Base-by-base conservation (phyloP, 2,888 invertebrate species). In the Chironomus tentans region DNA sequence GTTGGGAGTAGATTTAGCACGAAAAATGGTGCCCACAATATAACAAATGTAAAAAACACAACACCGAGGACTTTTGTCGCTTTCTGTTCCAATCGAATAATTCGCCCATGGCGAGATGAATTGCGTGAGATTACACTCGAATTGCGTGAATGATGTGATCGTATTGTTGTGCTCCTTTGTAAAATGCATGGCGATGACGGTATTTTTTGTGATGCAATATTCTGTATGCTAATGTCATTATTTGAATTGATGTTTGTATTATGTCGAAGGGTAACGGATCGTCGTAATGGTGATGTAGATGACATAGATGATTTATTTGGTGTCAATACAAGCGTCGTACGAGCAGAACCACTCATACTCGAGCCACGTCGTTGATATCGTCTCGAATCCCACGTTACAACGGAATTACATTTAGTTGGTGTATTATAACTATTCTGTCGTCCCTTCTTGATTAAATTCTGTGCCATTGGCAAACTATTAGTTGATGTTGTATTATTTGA, bases 21-120 rank as follows among this genome's bases (percentile, higher is more conserved):
- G 83, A 97, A 97, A 85, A 97, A 97, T 12, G 97, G 97, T n/a
- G 95, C 93, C 96, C 97, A 97, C 50, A 96, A 88, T 68, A 96
- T 90, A 38, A 96, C 95, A 82, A 97, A 97, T 0, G 95, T 95
- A 83, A 95, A 95, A 85, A 97, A 97, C 1, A 97, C 95, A 0
- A 97, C 93, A 3, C 96, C 96, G 21, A 97, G 85, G 4, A 97
- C 97, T 85, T 97, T 96, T 12, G 97, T 97, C 0, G 98, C 98
- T 83, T 97, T 97, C 82, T 97, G 97, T 82, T 98, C 97, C 74
- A 95, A 87, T 4, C 93, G 88, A 75, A 97, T 89, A 80, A 92
- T 94, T 77, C 93, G 86, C 0, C 94, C 94, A 81, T 94, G 93
- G 0, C 93, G 87, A 0, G 92, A 92, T 0, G 92, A 92, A 80